Evolutionary conservation across 2,113 vertebrate genomes (phyloP), one percentile per base, ranked within the genome.

Genomic region (Macroglossus sobrinus): DNA sequence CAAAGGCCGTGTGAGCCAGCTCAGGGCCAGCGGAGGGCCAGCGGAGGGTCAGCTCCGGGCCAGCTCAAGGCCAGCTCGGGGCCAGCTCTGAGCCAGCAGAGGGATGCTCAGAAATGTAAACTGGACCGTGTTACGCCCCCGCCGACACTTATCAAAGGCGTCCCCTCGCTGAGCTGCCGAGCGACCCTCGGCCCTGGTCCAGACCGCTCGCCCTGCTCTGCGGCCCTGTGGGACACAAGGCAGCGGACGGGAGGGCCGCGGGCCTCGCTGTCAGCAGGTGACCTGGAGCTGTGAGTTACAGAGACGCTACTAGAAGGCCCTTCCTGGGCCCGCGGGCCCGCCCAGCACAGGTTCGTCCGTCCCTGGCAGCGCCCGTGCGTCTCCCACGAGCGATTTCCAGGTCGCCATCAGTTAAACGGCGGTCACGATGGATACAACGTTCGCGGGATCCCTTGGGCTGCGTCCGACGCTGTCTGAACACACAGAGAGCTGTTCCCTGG

Each of bases 401-500:
- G 43, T 47, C 89, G 80, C 75, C n/a, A 26, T 79, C 82, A 76
- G 82, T 30, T 30, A 43, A 75, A 50, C 53, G n/a, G 75, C 76
- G 50, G 79, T 38, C 93, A 40, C 66, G 1, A 55, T 95, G 95
- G 93, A 87, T 80, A 78, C 88, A 88, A 95, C 2, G 28, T 69
- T 78, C 75, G 21, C 16, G n/a, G 90, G 93, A 90, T 57, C 82
- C 68, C 86, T 63, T 28, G 69, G 63, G 43, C 93, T 33, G 69
- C 69, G 1, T 84, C 59, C 79, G 81, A n/a, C 47, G 90, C 93
- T 93, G 84, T 88, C 87, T 95, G 38, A 69, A 88, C 43, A 68
- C 76, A 43, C 76, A 43, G 69, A 76, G 90, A 92, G 76, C 66
- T 38, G 45, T 97, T 97, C 97, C 97, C 97, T 55, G 53, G 94